Base-by-base conservation (phyloP, 92 coral and sea anemone genomes). In the Micromussa lordhowensis region DNA sequence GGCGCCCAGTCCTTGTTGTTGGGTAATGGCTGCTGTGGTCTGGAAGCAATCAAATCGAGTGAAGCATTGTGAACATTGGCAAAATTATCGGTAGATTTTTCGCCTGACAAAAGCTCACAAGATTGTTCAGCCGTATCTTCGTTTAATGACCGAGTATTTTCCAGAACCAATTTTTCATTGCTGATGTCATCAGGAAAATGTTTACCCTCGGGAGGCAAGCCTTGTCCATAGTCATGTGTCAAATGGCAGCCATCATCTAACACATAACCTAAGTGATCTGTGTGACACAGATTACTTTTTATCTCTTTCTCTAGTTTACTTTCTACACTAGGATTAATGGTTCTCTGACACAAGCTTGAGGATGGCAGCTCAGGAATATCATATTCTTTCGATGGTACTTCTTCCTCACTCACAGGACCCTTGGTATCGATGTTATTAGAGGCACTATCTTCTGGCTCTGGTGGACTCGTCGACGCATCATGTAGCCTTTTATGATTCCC, bases 1-100 rank as follows among this genome's bases (percentile, higher is more conserved):
- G 88, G 66, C 18, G 9, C 40, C 88, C 75, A 76, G 82, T 59
- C 80, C 74, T 21, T 77, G 40, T 17, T 12, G 15, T 49, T 22
- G 18, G 61, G 4, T 29, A 21, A 21, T 0, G 26, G 26, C 4
- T 17, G 18, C 12, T 53, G 68, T 80, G 14, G 29, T 63, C 14
- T 14, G 14, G 14, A 30, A 24, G 18, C 85, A 16, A 53, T 4
- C 18, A 22, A 17, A 28, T 32, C 77, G 32, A 71, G 16, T 6
- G 34, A 1, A 32, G 59, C 10, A 31, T 51, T 66, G 28, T n/a
- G 15, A 40, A 11, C 59, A 14, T 21, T 68, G 11, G 5, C 51
- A 17, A 0, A 31, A 29, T 75, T 77, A 18, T 44, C 44, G 15
- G 3, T 19, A n/a, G 32, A 18, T 18, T n/a, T 55, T 35, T 72